These are phyloP conservation scores for Mamestra configurata DNA, from an alignment of 1,140 invertebrate genomes.

Conservation along the genomic window DNA sequence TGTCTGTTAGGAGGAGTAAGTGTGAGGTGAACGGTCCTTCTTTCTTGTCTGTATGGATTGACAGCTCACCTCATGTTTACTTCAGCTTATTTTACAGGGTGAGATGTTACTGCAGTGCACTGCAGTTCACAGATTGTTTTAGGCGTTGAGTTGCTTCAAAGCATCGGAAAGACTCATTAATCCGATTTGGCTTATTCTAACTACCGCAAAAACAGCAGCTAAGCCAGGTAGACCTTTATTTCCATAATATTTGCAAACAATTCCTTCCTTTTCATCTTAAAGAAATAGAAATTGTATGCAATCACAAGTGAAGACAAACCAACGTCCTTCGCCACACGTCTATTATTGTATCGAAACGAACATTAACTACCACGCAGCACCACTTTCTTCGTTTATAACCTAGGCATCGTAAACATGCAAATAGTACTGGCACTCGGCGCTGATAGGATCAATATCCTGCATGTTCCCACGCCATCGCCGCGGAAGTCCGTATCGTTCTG, in stretches of 20 bases:
- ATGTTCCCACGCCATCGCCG: slow-evolving; percentile 52
- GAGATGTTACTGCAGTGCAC: no score
- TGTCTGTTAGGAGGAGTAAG: no score
- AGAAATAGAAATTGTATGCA: not conserved
- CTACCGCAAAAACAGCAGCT: slow-evolving; percentile 3
- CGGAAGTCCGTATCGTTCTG: slow-evolving; percentile 50
- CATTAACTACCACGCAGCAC: not conserved
- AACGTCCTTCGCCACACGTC: slow-evolving; percentile 13
- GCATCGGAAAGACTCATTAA: slow-evolving; percentile 7
- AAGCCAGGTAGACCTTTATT: not conserved
- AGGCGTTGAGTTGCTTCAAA: slow-evolving; percentile 16
- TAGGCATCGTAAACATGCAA: slow-evolving; percentile 45
- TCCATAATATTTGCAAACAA: not conserved
- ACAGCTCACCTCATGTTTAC: no score
- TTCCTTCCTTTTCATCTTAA: not conserved
- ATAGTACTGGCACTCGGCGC: slow-evolving; percentile 16
- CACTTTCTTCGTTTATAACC: slow-evolving; percentile 24
- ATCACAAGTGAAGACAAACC: not conserved
- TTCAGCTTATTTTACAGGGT: no score
- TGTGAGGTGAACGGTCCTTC: no score
- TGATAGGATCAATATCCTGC: slow-evolving; percentile 47
- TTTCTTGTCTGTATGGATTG: no score
- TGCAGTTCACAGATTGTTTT: not conserved
- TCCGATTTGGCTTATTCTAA: slow-evolving; percentile 16
- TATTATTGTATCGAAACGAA: not conserved